Base-by-base conservation (phyloP, 2,888 invertebrate species). In the Melinaea marsaeus region DNA sequence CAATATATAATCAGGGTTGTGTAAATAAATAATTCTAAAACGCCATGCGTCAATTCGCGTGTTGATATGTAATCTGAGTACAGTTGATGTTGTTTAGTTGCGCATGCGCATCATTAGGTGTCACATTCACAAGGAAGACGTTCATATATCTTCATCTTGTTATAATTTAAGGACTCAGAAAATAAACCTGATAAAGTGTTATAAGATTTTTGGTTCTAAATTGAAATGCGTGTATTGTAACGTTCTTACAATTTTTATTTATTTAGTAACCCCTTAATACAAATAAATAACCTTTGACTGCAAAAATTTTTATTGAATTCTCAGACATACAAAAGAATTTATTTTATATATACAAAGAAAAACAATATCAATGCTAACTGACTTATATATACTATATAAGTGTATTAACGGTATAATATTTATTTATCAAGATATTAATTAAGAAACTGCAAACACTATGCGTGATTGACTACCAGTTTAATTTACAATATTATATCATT, bases 11-110 rank as follows among this genome's bases (percentile, higher is more conserved):
- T 77, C 69, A 74, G 70, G 72, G 73, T 72, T 75, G 75, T 74
- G 73, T 75, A 22, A 22, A 22, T 22, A 22, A 22, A 22, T 22
- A 22, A 22, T 22, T 22, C 22, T 22, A 22, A 22, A 22, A 74
- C 72, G 77, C 78, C 76, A 79, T 85, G 79, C 79, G 81, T 86
- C 84, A 86, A 84, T 79, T 86, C 75, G 86, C 88, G 85, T 88
- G 88, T 84, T 77, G 85, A 84, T 82, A 79, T 79, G 75, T 78
- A 75, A 80, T 81, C 83, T 75, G 72, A 72, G 62, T 71, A 69
- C 78, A 76, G 75, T 84, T 82, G 80, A 83, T 85, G 79, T 77
- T 82, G 84, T 83, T 83, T 79, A 73, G 75, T 69, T 60, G 73
- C 70, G 68, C 72, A 67, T 63, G 66, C 73, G 66, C 72, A 72